Evolutionary conservation across 1,140 invertebrate genomes (phyloP).

Genomic region (Danaus melanippus): DNA sequence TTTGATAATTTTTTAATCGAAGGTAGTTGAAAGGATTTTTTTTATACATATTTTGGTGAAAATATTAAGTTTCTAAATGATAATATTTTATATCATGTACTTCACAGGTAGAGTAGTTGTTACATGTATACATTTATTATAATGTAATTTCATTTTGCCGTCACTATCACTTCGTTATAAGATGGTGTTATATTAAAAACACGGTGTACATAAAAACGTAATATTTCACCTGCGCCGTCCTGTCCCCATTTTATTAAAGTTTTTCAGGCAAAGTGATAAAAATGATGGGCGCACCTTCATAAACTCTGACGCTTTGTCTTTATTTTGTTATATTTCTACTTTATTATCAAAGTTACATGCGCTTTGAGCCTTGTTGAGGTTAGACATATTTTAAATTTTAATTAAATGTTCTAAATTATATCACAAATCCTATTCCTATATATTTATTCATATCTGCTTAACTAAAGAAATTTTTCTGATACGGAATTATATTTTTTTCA

Average conservation of each 20-base stretch:
- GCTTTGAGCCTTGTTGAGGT: slow-evolving; percentile 12
- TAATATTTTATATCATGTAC: too few species aligned
- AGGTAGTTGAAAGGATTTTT: too few species aligned
- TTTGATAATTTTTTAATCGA: too few species aligned
- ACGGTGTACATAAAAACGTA: slow-evolving; percentile 51
- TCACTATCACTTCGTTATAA: slow-evolving; percentile 18
- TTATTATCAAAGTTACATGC: slow-evolving; percentile 13
- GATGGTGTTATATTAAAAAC: slow-evolving; percentile 36
- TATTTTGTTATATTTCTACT: slow-evolving; percentile 30
- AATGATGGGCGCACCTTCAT: slow-evolving; percentile 47
- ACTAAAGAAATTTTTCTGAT: too few species aligned
- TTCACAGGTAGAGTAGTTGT: too few species aligned
- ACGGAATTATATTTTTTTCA: too few species aligned
- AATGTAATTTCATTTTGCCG: slow-evolving; percentile 15
- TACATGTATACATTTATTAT: too few species aligned
- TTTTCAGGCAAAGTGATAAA: slow-evolving; percentile 57
- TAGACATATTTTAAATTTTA: slow-evolving; percentile 12
- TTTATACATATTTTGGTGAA: too few species aligned
- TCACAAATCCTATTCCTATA: too few species aligned
- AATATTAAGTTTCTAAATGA: too few species aligned
- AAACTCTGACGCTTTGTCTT: slow-evolving; percentile 42
- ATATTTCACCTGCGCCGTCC: slow-evolving; percentile 42
- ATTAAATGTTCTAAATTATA: not conserved
- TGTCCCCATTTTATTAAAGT: slow-evolving; percentile 62
- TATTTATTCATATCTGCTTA: too few species aligned